Evolutionary conservation across 2,797 vertebrate genomes (phyloP).

Genomic region (Ctenopoma kingsleyae): DNA sequence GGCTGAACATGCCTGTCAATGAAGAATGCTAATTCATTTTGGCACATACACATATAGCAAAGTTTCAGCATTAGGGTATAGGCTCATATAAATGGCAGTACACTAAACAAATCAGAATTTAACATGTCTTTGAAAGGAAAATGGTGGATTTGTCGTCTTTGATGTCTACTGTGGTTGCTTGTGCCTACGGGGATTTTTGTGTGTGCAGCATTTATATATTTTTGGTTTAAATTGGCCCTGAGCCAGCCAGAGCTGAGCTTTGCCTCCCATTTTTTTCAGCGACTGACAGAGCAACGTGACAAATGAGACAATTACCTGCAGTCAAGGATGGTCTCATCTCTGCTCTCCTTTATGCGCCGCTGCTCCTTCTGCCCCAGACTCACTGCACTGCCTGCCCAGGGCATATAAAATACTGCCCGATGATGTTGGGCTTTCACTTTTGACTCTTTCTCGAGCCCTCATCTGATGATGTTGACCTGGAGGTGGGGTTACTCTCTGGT

Average conservation of each 20-base stretch:
- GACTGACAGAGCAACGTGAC: constrained; percentile 28
- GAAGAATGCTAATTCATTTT: too few species aligned
- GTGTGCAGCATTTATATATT: constrained; percentile 4
- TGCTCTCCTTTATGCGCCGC: constrained; percentile 19
- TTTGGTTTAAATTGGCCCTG: constrained; percentile 5
- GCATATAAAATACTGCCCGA: constrained; percentile 15
- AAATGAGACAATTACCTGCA: constrained; percentile 52
- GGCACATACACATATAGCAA: too few species aligned
- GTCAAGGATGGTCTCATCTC: constrained; percentile 36
- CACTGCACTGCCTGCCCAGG: constrained; percentile 17
- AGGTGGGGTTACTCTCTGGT: constrained; percentile 16
- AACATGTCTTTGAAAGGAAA: too few species aligned
- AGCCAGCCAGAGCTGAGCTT: constrained; percentile 3
- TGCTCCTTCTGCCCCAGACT: constrained; percentile 25
- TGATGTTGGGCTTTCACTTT: constrained; percentile 23
- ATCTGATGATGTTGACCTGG: constrained; percentile 30
- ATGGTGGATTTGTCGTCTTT: background rate
- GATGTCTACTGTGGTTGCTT: background rate
- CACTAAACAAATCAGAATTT: too few species aligned
- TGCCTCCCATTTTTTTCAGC: constrained; percentile 2
- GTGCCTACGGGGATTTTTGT: background rate
- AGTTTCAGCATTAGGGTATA: too few species aligned
- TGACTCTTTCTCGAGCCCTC: constrained; percentile 16
- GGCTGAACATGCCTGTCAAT: too few species aligned
- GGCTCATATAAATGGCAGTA: too few species aligned